A percentile compares a stretch with the other conserved stretches of the same genome.
Evolutionary conservation across 2,888 invertebrate species (phyloP).

Genomic region (Myathropa florea): DNA sequence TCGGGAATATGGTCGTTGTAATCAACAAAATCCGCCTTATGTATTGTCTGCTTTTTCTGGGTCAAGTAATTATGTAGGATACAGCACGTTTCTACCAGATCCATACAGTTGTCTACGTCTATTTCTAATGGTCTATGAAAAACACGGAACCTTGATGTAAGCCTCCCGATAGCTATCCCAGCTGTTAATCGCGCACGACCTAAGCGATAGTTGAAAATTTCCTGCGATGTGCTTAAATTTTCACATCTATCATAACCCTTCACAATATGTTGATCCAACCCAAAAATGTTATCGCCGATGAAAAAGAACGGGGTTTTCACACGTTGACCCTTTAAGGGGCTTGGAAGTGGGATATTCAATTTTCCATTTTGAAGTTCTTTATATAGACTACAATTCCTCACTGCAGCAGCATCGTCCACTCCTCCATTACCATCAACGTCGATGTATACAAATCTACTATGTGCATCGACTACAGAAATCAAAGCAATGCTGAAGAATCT

Average conservation of each 20-base stretch:
- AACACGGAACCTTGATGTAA: not conserved
- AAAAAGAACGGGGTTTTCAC: not conserved
- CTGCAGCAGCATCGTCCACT: not conserved
- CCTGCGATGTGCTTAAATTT: not conserved
- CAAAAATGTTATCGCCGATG: not conserved
- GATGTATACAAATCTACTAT: slow-evolving; percentile 11
- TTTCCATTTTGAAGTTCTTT: not conserved
- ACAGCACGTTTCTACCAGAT: not conserved
- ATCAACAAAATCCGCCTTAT: not conserved
- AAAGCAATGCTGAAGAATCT: not conserved
- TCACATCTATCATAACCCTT: not conserved
- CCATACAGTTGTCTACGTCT: not conserved
- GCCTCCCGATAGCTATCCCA: not conserved
- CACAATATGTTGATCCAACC: not conserved
- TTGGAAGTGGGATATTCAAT: not conserved
- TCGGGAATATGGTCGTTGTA: not conserved
- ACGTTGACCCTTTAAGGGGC: not conserved
- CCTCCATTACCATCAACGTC: slow-evolving; percentile 6
- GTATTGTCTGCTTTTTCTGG: not conserved
- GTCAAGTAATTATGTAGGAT: not conserved
- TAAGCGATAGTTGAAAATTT: not conserved
- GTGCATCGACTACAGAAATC: slow-evolving; percentile 8
- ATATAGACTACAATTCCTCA: not conserved
- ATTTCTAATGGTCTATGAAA: not conserved
- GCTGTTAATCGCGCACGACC: not conserved